A percentile compares a stretch with the other conserved stretches of the same genome.
Conservation (phyloP, 1,140 invertebrate species). For the Eriosoma lanigerum region DNA sequence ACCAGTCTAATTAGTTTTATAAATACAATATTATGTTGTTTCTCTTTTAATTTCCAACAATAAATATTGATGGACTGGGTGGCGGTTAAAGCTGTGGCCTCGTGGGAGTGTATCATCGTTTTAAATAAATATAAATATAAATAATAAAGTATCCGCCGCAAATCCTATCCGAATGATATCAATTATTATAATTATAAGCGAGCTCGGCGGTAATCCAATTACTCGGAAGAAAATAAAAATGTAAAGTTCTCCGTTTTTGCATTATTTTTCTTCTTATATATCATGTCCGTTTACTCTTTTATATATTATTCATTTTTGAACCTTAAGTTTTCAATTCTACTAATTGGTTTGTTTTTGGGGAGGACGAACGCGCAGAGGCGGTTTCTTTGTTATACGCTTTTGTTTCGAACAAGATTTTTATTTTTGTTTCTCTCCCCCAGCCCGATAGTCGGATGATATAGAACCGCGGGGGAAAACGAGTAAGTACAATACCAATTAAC, state of each 20-base stretch:
- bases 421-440: neutral
- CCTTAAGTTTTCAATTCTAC: conserved; percentile 36
- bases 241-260: neutral
- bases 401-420: conserved; percentile 20
- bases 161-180: neutral
- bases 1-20: too few species aligned
- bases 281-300: neutral
- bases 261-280: neutral
- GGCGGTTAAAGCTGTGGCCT: too few species aligned
- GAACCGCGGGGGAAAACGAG: neutral
- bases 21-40: too few species aligned
- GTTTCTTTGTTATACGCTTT: conserved; percentile 3
- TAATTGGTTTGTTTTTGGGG: conserved; percentile 21
- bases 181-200: conserved; percentile 1
- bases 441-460: neutral
- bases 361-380: neutral
- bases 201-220: neutral
- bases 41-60: too few species aligned
- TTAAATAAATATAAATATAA: too few species aligned
- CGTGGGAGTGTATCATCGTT: too few species aligned
- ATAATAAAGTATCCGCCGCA: too few species aligned
- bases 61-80: too few species aligned
- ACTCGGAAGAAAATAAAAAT: neutral
- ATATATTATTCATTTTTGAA: conserved; percentile 28
- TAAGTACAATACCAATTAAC: conserved; percentile 12